phyloP scores from a whole-genome alignment of 1,140 invertebrate genomes.

The Drosophila sucinea region DNA sequence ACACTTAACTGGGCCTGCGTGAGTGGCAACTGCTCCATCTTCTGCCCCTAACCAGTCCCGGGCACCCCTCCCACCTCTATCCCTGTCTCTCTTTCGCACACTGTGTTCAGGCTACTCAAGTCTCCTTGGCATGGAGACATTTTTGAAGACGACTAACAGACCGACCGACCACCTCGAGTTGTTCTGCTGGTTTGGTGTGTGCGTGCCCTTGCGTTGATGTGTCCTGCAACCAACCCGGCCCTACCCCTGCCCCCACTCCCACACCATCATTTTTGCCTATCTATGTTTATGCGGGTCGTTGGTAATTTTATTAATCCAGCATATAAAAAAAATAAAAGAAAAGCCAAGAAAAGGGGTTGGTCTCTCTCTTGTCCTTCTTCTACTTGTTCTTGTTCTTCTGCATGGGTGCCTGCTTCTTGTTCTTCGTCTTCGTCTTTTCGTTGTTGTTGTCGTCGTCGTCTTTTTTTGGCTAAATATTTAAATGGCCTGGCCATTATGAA shows the following conservation, averaged over 20 bases:
- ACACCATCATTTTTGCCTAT: conserved; percentile 39
- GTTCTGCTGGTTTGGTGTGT: conserved; percentile 30
- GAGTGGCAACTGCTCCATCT: conserved; percentile 33
- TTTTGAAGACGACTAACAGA: conserved; percentile 48
- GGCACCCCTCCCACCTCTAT: background rate
- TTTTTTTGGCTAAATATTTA: conserved; percentile 68
- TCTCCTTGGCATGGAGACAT: conserved; percentile 60
- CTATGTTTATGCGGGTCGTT: conserved; percentile 66
- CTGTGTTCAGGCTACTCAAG: conserved; percentile 67
- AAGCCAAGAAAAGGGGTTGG: conserved; percentile 51
- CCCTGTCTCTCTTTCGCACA: conserved; percentile 10
- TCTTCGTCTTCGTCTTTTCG: background rate
- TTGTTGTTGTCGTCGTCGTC: background rate
- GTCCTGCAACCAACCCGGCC: background rate
- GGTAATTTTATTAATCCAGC: conserved; percentile 79
- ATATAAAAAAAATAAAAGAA: conserved; percentile 15
- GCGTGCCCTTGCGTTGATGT: conserved; percentile 78
- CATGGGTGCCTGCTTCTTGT: background rate
- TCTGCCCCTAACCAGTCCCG: background rate
- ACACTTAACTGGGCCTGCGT: conserved; percentile 77
- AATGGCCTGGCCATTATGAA: conserved; percentile 79
- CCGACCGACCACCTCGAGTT: conserved; percentile 45
- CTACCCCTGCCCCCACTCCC: background rate
- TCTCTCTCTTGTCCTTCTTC: conserved; percentile 19
- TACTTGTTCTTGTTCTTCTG: background rate